Base-by-base conservation (phyloP, 2,797 vertebrate genomes). In the Pangasius larnaudii region DNA sequence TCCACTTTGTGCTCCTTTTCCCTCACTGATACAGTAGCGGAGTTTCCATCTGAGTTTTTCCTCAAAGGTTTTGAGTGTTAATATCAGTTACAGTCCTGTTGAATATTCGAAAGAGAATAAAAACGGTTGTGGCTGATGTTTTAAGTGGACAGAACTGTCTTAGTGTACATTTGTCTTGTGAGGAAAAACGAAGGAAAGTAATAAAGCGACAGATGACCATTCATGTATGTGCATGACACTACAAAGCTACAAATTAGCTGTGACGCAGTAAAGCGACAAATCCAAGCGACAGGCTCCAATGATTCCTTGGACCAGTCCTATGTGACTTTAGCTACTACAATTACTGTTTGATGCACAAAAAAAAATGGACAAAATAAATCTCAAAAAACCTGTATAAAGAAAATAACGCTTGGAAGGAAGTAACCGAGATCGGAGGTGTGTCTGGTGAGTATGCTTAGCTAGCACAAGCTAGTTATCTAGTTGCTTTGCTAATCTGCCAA, bases 11-110 rank as follows among this genome's bases (percentile, higher is more conserved):
- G 82, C n/a, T 53, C 82, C 46, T 27, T 84, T 67, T 53, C 24
- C n/a, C n/a, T 51, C 24, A n/a, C 63, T 69, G 63, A 67, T 84
- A 51, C 82, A 84, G 82, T 84, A 84, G 82, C 82, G 33, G 82
- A 69, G 61, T 51, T 84, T 84, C 82, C 82, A 69, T 84, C 1
- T 0, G 36, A 46, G 42, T 11, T 51, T 22, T 53, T 53, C 39
- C 13, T 63, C 79, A 33, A 63, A 63, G 0, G 79, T 42, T 82
- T 46, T 51, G 61, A 51, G n/a, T 84, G 61, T 83, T 84, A 33
- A 69, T 83, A 65, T 84, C 81, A 67, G 46, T 30, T 27, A 81
- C 30, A 59, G 33, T 24, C 22, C 22, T 39, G 22, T 6, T 49
- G 14, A 51, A 65, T 63, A 49, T 46, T 63, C 14, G 1, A 46